Evolutionary conservation across 2,888 invertebrate genomes (phyloP), one percentile per base, ranked within the genome.

Genomic region (Coremacera marginata): DNA sequence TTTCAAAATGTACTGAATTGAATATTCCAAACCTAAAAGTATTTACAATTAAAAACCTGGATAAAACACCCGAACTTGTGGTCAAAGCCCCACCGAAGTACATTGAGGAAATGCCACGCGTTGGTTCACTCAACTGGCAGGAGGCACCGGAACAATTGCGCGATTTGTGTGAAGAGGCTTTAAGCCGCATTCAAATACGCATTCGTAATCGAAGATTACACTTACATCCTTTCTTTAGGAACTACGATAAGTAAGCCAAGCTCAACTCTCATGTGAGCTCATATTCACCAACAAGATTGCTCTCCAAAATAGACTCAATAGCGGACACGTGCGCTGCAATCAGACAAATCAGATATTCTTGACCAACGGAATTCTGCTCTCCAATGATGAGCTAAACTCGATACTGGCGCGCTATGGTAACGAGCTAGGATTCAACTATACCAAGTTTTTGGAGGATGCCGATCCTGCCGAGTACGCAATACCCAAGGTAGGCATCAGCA

Each of bases 401-500:
- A 90, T 95, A 65, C 93, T 94, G 85, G 91, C 91, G 82, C 91
- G 94, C 80, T 95, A 94, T 89, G 92, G 92, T 79, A 93, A 95
- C 86, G 93, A 94, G 85, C 88, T 93, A 84, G 95, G 95, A 27
- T 95, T 95, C 88, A 93, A 93, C 90, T 95, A 95, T 85, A 90
- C 91, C 79, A 91, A 91, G 82, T 93, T 95, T 82, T 89, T 95
- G 73, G 91, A 92, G 76, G 94, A 95, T 89, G 92, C 81, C 4
- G 89, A 89, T 83, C 88, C 89, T 2, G 84, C 85, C 0, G 88
- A 88, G 77, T 89, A 88, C 77, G 88, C 84, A 0, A 82, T 87
- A 81, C 88, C 89, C 2, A 82, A 84, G 55, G 74, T 74, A 63
- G 19, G 14, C 7, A 27, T 22, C 5, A 34, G 19, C n/a, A 0